These are phyloP conservation scores for Paralichthys olivaceus DNA, from an alignment of 2,113 vertebrate genomes.

Conservation along the genomic window DNA sequence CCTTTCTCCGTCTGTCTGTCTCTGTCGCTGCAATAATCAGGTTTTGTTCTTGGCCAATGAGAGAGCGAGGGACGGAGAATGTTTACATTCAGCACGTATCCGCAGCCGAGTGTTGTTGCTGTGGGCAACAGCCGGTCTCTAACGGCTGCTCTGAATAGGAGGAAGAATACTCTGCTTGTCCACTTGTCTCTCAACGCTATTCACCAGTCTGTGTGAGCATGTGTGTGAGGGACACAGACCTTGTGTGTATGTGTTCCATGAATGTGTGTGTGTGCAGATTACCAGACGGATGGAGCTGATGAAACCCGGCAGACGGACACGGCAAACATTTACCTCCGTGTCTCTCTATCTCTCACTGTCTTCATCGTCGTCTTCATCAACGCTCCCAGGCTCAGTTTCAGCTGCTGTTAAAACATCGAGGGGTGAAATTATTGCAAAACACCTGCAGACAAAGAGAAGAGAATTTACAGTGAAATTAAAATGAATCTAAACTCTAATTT, in stretches of 20 bases:
- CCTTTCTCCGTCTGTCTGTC: conserved; percentile 64
- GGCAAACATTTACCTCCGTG: conserved; percentile 56
- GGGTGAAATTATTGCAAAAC: conserved; percentile 59
- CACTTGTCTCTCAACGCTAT: conserved; percentile 79
- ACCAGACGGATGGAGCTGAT: conserved; percentile 60
- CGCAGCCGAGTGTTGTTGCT: conserved; percentile 75
- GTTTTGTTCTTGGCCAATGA: conserved; percentile 79
- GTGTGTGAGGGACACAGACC: conserved; percentile 22
- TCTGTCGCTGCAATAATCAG: conserved; percentile 70
- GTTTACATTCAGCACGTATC: conserved; percentile 83
- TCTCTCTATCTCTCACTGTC: neutral
- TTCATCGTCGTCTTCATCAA: conserved; percentile 31
- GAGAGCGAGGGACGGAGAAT: conserved; percentile 73
- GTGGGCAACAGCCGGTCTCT: conserved; percentile 78
- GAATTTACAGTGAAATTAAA: neutral
- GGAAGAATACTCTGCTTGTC: conserved; percentile 82
- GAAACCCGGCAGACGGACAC: conserved; percentile 63
- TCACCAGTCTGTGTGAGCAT: conserved; percentile 61
- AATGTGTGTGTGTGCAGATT: conserved; percentile 48
- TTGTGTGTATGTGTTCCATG: conserved; percentile 20
- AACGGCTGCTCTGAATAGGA: conserved; percentile 75
- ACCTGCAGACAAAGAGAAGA: conserved; percentile 31
- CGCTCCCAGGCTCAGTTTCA: conserved; percentile 43
- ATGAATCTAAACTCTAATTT: too few relatives aligned
- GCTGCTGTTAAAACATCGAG: conserved; percentile 46